Conservation (phyloP, 1,140 invertebrate genomes). For the Kradibia gibbosae region DNA sequence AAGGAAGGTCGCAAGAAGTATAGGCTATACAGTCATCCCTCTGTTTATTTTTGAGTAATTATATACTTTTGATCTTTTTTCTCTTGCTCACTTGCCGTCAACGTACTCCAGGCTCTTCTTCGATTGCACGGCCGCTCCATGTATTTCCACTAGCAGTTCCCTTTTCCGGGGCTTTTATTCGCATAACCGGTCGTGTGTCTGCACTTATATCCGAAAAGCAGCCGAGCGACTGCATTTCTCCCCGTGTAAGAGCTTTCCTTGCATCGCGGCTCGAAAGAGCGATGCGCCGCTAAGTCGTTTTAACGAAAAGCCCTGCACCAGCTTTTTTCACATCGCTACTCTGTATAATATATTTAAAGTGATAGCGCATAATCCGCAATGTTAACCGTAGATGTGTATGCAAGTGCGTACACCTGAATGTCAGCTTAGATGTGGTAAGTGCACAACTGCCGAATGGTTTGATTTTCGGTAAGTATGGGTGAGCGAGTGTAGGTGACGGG, state of each 20-base stretch:
- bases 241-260: conserved; percentile 26
- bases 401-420: neutral
- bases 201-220: conserved; percentile 12
- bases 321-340: conserved; percentile 1
- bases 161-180: conserved; percentile 1
- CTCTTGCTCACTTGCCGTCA: neutral
- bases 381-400: neutral
- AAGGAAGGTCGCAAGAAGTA: neutral
- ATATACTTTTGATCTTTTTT: conserved; percentile 42
- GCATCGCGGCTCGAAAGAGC: conserved; percentile 3
- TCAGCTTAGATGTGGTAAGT: neutral
- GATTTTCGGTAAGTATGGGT: neutral
- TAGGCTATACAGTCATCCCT: neutral
- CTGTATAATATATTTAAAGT: conserved; percentile 17
- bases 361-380: neutral
- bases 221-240: neutral
- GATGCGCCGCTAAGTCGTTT: neutral
- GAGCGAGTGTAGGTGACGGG: neutral
- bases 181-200: neutral
- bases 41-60: conserved; percentile 40
- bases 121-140: neutral
- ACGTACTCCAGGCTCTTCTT: neutral
- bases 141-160: neutral
- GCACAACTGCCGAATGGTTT: neutral
- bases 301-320: conserved; percentile 19